These are phyloP conservation scores for Dendrocincla fuliginosa DNA, from an alignment of 2,797 vertebrate species.

Conservation along the genomic window DNA sequence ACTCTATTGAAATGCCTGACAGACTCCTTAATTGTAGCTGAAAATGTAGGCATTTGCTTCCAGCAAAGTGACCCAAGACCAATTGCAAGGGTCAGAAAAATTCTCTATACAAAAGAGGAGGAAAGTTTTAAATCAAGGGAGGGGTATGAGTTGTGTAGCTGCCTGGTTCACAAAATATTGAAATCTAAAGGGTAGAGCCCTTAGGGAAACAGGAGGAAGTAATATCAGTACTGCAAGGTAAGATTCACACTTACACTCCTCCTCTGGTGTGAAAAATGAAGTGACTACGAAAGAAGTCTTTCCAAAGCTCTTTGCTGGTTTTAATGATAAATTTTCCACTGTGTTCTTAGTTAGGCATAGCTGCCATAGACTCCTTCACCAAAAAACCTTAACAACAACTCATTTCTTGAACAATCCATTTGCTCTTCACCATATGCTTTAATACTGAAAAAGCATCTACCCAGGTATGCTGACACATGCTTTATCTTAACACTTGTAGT, in stretches of 20 bases:
- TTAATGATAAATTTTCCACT: not conserved
- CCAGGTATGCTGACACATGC: not conserved
- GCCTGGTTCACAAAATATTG: not conserved
- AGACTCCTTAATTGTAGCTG: not conserved
- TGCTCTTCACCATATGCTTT: not conserved
- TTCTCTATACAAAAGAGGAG: not conserved
- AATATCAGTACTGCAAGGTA: not conserved
- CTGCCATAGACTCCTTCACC: not conserved
- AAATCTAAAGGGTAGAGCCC: not conserved
- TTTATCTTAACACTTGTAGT: not conserved
- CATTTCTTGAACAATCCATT: not conserved
- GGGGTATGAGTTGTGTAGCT: not conserved
- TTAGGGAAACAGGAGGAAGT: not conserved
- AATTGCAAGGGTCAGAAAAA: not conserved
- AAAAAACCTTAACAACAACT: not conserved
- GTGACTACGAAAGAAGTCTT: not conserved
- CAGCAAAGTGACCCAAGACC: not conserved
- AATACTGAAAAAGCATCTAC: not conserved
- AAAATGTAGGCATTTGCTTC: not conserved
- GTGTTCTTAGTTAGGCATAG: not conserved
- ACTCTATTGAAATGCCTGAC: not conserved
- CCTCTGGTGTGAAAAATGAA: not conserved
- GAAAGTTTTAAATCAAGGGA: not conserved
- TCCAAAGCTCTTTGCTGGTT: not conserved
- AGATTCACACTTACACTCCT: not conserved